phyloP scores from a whole-genome alignment of 1,140 invertebrate species.

The Idris sp. region DNA sequence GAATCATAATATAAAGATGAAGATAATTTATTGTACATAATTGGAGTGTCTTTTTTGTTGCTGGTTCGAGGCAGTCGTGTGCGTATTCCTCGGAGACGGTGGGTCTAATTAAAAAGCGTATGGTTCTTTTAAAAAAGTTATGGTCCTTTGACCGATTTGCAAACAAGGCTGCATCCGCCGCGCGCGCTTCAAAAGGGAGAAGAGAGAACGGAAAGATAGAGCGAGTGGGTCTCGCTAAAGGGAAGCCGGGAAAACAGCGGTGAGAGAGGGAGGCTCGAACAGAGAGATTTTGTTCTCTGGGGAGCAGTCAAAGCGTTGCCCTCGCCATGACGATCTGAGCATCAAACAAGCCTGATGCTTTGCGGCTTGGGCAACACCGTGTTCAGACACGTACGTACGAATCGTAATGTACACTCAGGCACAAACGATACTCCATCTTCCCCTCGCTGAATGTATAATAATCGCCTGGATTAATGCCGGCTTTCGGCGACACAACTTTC shows the following conservation, averaged over 20 bases:
- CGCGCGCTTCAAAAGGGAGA: constrained; percentile 60
- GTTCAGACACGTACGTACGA: constrained; percentile 45
- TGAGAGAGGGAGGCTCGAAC: constrained; percentile 43
- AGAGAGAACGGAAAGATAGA: constrained; percentile 57
- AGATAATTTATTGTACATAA: constrained; percentile 51
- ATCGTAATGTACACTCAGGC: constrained; percentile 48
- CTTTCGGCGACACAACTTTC: constrained; percentile 25
- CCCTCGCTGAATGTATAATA: constrained; percentile 70
- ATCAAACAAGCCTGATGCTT: constrained; percentile 74
- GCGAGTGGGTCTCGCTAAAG: constrained; percentile 59
- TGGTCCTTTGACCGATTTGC: constrained; percentile 72
- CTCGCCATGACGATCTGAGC: constrained; percentile 74
- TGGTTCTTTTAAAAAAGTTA: constrained; percentile 66
- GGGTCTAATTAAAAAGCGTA: constrained; percentile 72
- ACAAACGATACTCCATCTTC: constrained; percentile 60
- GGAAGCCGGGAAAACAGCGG: constrained; percentile 48
- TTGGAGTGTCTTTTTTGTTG: constrained; percentile 45
- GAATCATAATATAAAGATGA: too few species aligned
- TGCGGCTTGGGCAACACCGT: constrained; percentile 62
- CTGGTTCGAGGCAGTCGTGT: constrained; percentile 21
- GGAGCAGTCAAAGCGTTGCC: constrained; percentile 77
- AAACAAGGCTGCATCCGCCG: constrained; percentile 68
- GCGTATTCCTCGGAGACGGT: constrained; percentile 53
- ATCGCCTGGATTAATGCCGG: constrained; percentile 67
- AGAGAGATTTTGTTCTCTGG: constrained; percentile 77